These are phyloP conservation scores for Gorsachius goisagi DNA, from an alignment of 2,113 vertebrate genomes.

Conservation along the genomic window DNA sequence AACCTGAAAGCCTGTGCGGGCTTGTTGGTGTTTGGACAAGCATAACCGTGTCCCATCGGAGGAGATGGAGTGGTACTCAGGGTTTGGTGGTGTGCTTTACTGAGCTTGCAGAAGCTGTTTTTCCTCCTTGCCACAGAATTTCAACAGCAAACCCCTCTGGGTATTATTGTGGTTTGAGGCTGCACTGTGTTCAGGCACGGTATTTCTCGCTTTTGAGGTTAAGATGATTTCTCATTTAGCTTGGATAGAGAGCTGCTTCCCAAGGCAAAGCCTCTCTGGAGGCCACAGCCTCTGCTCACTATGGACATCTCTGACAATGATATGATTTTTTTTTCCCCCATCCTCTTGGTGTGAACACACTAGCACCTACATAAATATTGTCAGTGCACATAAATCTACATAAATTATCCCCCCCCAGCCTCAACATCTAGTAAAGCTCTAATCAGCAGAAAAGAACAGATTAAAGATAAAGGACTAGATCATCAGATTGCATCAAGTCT, in stretches of 20 bases:
- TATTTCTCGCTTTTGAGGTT: background rate
- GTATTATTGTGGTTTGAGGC: background rate
- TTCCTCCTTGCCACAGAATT: background rate
- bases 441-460: background rate
- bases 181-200: background rate
- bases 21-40: background rate
- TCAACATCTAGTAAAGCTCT: background rate
- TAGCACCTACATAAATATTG: background rate
- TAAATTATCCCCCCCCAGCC: background rate
- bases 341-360: background rate
- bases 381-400: background rate
- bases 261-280: background rate
- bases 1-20: background rate
- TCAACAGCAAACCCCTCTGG: background rate
- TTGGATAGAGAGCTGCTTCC: background rate
- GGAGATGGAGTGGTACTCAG: background rate
- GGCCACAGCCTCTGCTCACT: background rate
- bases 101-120: background rate
- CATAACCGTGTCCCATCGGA: rapidly evolving
- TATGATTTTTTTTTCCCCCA: rapidly evolving
- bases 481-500: background rate
- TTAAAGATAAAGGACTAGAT: background rate
- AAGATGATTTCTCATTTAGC: background rate
- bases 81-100: background rate
- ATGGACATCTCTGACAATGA: background rate